Evolutionary conservation across 2,113 vertebrate genomes (phyloP).

Genomic region (Pseudolaguvia tuberculata): DNA sequence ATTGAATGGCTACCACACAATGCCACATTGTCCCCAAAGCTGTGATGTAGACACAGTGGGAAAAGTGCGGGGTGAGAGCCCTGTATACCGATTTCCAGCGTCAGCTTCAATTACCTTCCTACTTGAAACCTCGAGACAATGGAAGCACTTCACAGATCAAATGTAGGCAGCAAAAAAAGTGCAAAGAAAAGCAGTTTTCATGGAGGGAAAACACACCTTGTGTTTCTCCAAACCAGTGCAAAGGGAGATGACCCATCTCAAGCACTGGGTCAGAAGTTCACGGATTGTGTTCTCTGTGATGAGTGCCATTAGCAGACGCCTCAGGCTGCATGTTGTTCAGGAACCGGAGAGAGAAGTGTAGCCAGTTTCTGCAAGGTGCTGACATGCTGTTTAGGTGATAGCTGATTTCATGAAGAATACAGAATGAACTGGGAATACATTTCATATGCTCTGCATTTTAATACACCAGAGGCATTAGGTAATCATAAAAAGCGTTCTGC

Average conservation of each 20-base stretch:
- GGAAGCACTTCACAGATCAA: conserved; percentile 32
- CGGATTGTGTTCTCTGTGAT: conserved; percentile 9
- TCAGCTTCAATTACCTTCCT: conserved; percentile 36
- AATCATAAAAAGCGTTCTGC: neutral
- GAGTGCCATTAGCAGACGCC: conserved; percentile 22
- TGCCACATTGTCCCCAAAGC: conserved; percentile 62
- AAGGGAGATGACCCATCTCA: conserved; percentile 11
- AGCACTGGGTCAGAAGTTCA: conserved; percentile 28
- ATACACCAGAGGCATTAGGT: conserved; percentile 49
- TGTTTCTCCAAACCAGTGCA: conserved; percentile 5
- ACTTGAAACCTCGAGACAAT: conserved; percentile 30
- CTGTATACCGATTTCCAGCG: conserved; percentile 50
- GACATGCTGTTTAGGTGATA: conserved; percentile 37
- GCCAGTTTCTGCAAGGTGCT: conserved; percentile 23
- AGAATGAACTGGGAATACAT: conserved; percentile 32
- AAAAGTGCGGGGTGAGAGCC: conserved; percentile 47
- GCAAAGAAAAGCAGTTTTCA: conserved; percentile 21
- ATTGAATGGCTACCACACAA: conserved; percentile 66
- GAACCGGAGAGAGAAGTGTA: neutral
- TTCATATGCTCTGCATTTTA: conserved; percentile 42
- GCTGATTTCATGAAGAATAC: conserved; percentile 46
- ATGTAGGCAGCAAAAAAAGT: conserved; percentile 26
- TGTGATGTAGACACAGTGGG: conserved; percentile 56
- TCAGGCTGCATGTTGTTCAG: conserved; percentile 23
- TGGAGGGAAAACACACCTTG: conserved; percentile 12